Percentiles rank a stretch among this genome's conserved stretches.
These are phyloP conservation scores for Vesta saturnalis DNA, from an alignment of 2,888 invertebrate genomes.

Conservation along the genomic window DNA sequence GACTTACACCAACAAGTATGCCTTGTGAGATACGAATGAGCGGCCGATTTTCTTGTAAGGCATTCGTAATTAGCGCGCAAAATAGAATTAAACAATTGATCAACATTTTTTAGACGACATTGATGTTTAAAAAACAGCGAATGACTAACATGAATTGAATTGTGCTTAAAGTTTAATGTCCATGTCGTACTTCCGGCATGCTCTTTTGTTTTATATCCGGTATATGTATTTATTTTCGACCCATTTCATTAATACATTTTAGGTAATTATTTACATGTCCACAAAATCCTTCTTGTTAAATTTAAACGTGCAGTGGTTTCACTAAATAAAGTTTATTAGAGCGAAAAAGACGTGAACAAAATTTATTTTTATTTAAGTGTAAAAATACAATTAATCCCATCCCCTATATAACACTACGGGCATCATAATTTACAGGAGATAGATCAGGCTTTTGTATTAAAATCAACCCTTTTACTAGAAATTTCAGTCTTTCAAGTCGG, in stretches of 20 bases:
- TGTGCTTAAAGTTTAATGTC: slow-evolving; percentile 33
- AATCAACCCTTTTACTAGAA: background rate
- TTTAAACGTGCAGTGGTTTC: background rate
- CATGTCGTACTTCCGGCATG: slow-evolving; percentile 49
- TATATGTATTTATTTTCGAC: slow-evolving; percentile 9
- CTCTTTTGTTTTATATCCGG: slow-evolving; percentile 52
- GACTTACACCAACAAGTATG: slow-evolving; percentile 69
- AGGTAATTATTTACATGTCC: slow-evolving; percentile 1
- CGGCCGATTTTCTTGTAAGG: slow-evolving; percentile 54
- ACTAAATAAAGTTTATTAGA: background rate
- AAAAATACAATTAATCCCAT: background rate
- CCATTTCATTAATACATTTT: too few species aligned
- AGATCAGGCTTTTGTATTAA: background rate
- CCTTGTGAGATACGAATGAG: slow-evolving; percentile 68
- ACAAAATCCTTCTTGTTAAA: background rate
- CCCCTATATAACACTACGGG: background rate
- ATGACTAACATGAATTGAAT: slow-evolving; percentile 20
- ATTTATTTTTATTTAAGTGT: background rate
- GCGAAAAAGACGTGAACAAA: background rate
- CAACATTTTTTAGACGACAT: slow-evolving; percentile 19
- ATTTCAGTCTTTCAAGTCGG: background rate
- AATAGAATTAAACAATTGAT: slow-evolving; percentile 10
- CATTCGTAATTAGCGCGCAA: background rate
- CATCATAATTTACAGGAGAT: background rate
- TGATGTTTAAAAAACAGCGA: slow-evolving; percentile 15